These are phyloP conservation scores for Nematolebias whitei DNA, from an alignment of 2,113 vertebrate species.

Conservation along the genomic window DNA sequence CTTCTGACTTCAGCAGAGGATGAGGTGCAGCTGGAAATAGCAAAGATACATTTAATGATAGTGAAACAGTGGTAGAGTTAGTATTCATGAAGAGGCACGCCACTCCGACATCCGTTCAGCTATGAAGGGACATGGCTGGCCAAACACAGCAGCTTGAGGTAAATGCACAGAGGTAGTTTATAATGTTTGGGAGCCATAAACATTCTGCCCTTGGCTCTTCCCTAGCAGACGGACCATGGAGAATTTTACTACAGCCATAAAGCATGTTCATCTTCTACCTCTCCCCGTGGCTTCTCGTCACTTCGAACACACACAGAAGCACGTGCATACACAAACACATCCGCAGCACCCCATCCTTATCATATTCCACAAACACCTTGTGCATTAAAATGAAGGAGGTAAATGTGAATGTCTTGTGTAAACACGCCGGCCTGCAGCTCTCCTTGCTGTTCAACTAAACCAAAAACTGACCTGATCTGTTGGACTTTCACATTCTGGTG, in stretches of 20 bases:
- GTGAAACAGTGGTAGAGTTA: conserved; percentile 70
- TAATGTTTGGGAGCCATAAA: conserved; percentile 82
- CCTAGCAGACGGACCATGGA: conserved; percentile 80
- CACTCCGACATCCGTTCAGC: conserved; percentile 40
- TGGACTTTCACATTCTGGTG: background rate
- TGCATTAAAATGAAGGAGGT: conserved; percentile 63
- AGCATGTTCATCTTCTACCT: conserved; percentile 78
- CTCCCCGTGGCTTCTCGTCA: conserved; percentile 52
- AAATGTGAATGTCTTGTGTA: conserved; percentile 44
- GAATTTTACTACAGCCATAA: conserved; percentile 81
- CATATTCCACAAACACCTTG: conserved; percentile 64
- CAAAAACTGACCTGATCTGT: conserved; percentile 4
- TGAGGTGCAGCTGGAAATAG: conserved; percentile 61
- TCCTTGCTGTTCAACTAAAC: conserved; percentile 17
- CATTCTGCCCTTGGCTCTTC: conserved; percentile 83
- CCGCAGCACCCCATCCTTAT: conserved; percentile 45
- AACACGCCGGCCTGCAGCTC: conserved; percentile 26
- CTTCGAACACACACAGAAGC: conserved; percentile 58
- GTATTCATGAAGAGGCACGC: conserved; percentile 74
- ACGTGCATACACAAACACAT: conserved; percentile 47
- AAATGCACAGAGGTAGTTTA: conserved; percentile 79
- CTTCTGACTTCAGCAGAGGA: conserved; percentile 52
- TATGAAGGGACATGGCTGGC: conserved; percentile 61
- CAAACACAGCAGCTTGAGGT: conserved; percentile 76
- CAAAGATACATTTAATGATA: conserved; percentile 72